Conservation (phyloP, 2,113 vertebrate genomes). For the Calidris pygmaea region DNA sequence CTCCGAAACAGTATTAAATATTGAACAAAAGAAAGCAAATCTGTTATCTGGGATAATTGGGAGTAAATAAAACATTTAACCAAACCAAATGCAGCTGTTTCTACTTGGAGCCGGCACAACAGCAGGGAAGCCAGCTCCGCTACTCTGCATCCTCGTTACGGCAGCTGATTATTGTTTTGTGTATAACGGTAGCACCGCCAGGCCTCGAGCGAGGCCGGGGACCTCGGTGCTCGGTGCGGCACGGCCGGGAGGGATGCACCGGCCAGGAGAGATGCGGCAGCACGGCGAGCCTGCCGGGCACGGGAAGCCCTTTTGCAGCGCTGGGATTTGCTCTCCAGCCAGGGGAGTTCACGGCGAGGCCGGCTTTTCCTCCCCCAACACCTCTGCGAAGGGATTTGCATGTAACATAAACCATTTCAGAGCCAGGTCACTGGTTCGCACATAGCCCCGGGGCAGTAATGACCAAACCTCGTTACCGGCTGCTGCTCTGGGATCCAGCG, state of each 20-base stretch:
- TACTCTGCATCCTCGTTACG: slow-evolving; percentile 50
- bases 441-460: slow-evolving; percentile 58
- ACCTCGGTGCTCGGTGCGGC: background rate
- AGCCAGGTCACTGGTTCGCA: slow-evolving; percentile 52
- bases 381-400: slow-evolving; percentile 44
- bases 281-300: rapidly evolving
- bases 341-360: slow-evolving; percentile 38
- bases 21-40: slow-evolving; percentile 45
- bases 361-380: slow-evolving; percentile 52
- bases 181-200: slow-evolving; percentile 50
- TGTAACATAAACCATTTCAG: slow-evolving; percentile 62
- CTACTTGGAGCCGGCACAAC: slow-evolving; percentile 62
- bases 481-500: slow-evolving; percentile 15
- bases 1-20: slow-evolving; percentile 36
- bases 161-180: slow-evolving; percentile 66
- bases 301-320: background rate
- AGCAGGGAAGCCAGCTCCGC: slow-evolving; percentile 67
- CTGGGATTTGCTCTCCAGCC: slow-evolving; percentile 37
- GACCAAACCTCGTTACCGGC: slow-evolving; percentile 35
- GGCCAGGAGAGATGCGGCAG: rapidly evolving
- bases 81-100: slow-evolving; percentile 67
- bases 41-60: slow-evolving; percentile 62
- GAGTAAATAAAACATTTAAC: slow-evolving; percentile 70
- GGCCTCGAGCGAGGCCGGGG: background rate
- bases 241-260: background rate